A percentile compares a stretch with the other conserved stretches of the same genome.
Conservation (phyloP, 2,797 vertebrate genomes). For the Cyclopterus lumpus region DNA sequence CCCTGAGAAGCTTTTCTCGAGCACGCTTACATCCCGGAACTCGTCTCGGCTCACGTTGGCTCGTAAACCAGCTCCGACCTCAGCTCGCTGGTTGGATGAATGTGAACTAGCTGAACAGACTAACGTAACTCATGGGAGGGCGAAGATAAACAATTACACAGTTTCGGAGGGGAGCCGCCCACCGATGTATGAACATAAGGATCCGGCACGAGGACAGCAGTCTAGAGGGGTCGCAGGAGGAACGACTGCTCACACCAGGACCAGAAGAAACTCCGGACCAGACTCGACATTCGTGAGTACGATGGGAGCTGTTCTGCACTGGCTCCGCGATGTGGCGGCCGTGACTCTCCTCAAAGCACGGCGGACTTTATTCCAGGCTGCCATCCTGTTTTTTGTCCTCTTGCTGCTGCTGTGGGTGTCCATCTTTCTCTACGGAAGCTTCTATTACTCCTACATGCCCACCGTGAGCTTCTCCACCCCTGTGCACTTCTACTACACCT, state of each 20-base stretch:
- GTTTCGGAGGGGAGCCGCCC: constrained; percentile 47
- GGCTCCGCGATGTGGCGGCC: constrained; percentile 88
- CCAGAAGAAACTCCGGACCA: constrained; percentile 20
- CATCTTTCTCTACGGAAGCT: constrained; percentile 93
- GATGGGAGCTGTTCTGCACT: constrained; percentile 82
- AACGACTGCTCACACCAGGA: constrained; percentile 24
- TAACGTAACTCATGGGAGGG: constrained; percentile 22
- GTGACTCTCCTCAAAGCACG: constrained; percentile 87
- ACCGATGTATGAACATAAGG: constrained; percentile 58
- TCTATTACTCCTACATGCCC: constrained; percentile 97
- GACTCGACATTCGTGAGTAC: constrained; percentile 69
- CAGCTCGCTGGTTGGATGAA: not conserved
- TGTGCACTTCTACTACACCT: constrained; percentile 89
- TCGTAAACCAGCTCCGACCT: not conserved
- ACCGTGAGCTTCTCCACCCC: constrained; percentile 91
- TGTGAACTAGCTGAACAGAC: not conserved
- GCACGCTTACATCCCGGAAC: not conserved
- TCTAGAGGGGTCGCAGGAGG: constrained; percentile 23
- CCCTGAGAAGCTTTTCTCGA: fast-evolving
- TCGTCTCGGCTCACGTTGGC: not conserved
- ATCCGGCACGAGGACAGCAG: constrained; percentile 39
- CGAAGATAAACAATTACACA: constrained; percentile 50
- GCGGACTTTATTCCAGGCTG: constrained; percentile 88
- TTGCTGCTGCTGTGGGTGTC: constrained; percentile 92
- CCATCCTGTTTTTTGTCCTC: constrained; percentile 85